These are phyloP conservation scores for Callithrix jacchus DNA, from an alignment of 2,113 vertebrate genomes.

Conservation along the genomic window DNA sequence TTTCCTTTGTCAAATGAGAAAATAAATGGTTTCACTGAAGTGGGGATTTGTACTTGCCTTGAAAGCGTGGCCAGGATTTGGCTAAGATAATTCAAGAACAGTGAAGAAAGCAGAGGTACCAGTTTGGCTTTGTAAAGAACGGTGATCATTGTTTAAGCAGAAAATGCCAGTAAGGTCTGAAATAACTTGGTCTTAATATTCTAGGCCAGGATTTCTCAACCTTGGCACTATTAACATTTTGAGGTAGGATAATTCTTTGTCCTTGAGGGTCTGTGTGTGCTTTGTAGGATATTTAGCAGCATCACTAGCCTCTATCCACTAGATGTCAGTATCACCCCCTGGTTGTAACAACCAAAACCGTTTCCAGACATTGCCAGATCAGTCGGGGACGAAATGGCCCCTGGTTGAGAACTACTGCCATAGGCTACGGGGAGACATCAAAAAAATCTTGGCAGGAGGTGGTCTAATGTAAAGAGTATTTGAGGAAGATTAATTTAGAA, in stretches of 20 bases:
- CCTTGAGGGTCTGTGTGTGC: background rate
- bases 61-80: background rate
- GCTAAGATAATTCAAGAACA: background rate
- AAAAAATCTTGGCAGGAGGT: background rate
- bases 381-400: background rate
- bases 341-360: background rate
- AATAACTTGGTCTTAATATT: constrained; percentile 7
- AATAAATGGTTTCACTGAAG: background rate
- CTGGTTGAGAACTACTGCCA: background rate
- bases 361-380: background rate
- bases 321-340: background rate
- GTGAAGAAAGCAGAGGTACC: background rate
- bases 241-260: background rate
- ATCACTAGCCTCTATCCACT: background rate
- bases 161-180: background rate
- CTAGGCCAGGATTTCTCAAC: background rate
- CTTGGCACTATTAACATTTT: background rate
- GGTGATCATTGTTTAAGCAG: background rate
- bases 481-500: background rate
- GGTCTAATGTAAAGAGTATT: background rate
- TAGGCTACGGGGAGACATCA: background rate
- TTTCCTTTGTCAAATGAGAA: background rate
- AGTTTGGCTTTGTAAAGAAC: background rate
- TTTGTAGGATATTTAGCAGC: background rate
- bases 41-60: background rate